A percentile compares a stretch with the other conserved stretches of the same genome.
Evolutionary conservation across 2,888 invertebrate genomes (phyloP).

Genomic region (Scrobipalpa atriplicella): DNA sequence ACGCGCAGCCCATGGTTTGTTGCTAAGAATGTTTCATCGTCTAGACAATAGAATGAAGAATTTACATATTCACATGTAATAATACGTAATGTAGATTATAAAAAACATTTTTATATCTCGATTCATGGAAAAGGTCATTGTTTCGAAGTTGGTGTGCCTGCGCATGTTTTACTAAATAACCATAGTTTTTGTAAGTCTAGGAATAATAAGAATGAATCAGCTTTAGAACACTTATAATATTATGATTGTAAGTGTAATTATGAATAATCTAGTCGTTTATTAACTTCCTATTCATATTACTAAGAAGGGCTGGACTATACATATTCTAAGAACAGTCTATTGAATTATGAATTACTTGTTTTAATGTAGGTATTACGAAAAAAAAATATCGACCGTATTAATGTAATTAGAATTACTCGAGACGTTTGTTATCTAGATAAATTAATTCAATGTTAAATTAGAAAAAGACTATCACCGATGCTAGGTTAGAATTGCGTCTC

Average conservation of each 20-base stretch:
- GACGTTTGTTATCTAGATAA: too few relatives aligned
- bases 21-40: conserved; percentile 38
- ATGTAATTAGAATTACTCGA: too few relatives aligned
- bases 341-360: background rate
- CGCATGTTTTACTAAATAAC: conserved; percentile 3
- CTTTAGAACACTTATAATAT: background rate
- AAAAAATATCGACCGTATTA: too few relatives aligned
- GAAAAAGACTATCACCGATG: too few relatives aligned
- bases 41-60: conserved; percentile 48
- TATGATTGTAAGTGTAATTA: background rate
- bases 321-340: background rate
- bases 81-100: too few relatives aligned
- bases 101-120: background rate
- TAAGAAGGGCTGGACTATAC: background rate
- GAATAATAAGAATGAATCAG: conserved; percentile 9
- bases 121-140: conserved; percentile 4
- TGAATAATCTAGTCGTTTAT: background rate
- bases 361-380: too few relatives aligned
- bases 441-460: too few relatives aligned
- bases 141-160: background rate
- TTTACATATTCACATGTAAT: conserved; percentile 22
- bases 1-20: background rate
- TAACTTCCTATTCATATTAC: background rate
- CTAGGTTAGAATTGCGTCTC: too few relatives aligned
- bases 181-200: conserved; percentile 10